A percentile compares a stretch with the other conserved stretches of the same genome.
phyloP scores from a whole-genome alignment of 2,797 vertebrate genomes.

The Tapera naevia region DNA sequence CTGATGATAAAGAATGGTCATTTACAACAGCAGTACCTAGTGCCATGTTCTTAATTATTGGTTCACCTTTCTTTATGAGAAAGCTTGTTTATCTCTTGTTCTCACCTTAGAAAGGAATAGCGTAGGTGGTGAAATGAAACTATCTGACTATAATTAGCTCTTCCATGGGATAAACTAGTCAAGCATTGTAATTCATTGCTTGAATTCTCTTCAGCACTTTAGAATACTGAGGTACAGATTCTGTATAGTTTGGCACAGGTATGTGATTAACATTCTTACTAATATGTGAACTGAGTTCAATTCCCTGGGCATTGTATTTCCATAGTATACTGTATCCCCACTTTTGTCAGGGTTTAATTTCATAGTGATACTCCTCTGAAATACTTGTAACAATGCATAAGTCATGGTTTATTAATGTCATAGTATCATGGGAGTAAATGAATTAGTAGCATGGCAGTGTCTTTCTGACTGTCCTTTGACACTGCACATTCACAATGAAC shows the following conservation, averaged over 20 bases:
- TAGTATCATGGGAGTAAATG: background rate
- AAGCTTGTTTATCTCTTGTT: background rate
- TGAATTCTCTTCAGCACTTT: background rate
- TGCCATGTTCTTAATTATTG: background rate
- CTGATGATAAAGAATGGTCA: background rate
- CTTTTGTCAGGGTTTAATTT: background rate
- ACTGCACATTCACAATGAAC: background rate
- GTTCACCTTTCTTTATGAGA: background rate
- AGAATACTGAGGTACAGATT: background rate
- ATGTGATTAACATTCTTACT: background rate
- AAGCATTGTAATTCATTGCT: background rate
- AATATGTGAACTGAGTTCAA: background rate
- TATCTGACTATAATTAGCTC: background rate
- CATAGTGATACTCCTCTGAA: background rate
- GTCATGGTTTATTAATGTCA: background rate
- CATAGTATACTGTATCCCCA: background rate
- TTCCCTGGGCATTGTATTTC: background rate
- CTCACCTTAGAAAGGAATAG: background rate
- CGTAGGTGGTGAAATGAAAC: background rate
- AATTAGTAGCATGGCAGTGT: background rate
- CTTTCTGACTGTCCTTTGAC: background rate
- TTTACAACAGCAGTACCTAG: background rate
- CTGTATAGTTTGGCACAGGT: background rate
- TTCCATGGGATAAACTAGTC: background rate
- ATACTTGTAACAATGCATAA: background rate